Conservation (phyloP, 2,113 vertebrate species). For the Phylloscopus trochilus region DNA sequence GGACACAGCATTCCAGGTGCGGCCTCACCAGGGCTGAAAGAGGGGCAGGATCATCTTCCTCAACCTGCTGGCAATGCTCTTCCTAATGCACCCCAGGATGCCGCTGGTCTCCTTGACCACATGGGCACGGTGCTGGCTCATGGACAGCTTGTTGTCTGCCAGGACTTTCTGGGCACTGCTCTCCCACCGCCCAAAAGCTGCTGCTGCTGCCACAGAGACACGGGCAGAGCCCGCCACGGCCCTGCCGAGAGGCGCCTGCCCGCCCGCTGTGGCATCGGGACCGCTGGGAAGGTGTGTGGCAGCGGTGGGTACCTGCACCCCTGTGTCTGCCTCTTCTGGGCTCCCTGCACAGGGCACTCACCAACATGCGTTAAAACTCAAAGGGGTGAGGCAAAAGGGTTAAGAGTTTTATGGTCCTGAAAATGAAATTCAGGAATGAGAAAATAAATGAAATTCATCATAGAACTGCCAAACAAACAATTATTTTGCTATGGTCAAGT, state of each 20-base stretch:
- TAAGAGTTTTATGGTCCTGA: neutral
- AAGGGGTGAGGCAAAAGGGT: neutral
- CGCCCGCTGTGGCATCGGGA: fast-evolving
- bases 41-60: neutral
- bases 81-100: neutral
- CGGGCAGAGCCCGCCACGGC: fast-evolving
- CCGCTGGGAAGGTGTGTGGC: fast-evolving
- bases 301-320: fast-evolving
- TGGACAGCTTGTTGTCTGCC: neutral
- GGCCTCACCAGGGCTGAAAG: neutral
- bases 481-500: fast-evolving
- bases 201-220: neutral
- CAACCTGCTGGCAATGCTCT: fast-evolving
- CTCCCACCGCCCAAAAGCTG: fast-evolving
- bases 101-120: neutral
- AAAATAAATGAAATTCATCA: neutral
- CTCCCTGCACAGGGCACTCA: fast-evolving
- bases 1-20: neutral
- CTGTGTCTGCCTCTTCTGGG: no score
- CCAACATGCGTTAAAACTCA: fast-evolving
- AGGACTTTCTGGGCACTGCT: fast-evolving
- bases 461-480: neutral
- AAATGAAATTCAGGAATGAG: neutral
- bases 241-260: fast-evolving
- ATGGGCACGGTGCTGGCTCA: neutral